These are phyloP conservation scores for Phorcus lineatus DNA, from an alignment of 2,888 invertebrate genomes.

Conservation along the genomic window DNA sequence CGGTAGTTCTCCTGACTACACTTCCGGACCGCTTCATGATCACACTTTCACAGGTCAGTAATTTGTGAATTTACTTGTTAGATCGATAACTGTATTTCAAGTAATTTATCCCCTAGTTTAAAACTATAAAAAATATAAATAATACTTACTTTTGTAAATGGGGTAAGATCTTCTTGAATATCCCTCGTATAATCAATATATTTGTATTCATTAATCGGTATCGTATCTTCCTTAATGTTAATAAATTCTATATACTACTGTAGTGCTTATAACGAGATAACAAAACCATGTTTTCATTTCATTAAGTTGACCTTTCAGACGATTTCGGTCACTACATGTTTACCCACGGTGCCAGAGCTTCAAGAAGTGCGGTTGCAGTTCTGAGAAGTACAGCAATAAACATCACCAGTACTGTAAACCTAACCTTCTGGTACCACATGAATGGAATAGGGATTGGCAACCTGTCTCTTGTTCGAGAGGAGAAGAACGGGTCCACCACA, in stretches of 20 bases:
- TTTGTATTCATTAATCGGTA: too few species aligned
- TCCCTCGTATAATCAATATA: too few species aligned
- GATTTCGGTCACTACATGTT: neutral
- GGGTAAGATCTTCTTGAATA: too few species aligned
- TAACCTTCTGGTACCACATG: constrained; percentile 10
- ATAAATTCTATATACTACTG: too few species aligned
- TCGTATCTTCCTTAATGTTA: too few species aligned
- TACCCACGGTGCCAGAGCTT: neutral
- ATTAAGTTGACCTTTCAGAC: neutral
- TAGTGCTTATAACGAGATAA: too few species aligned
- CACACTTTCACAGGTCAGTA: neutral
- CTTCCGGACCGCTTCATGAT: neutral
- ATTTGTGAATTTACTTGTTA: too few species aligned
- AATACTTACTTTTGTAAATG: too few species aligned
- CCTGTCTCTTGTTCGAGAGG: neutral
- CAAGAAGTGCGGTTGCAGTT: neutral
- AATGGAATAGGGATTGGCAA: neutral
- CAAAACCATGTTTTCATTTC: too few species aligned
- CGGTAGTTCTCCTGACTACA: neutral
- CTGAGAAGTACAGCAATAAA: neutral
- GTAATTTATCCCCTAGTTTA: too few species aligned
- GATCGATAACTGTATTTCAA: too few species aligned
- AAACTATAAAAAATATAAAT: too few species aligned
- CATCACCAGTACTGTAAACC: neutral
- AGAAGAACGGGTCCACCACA: neutral